These are phyloP conservation scores for Lasioglossum albipes DNA, from an alignment of 1,140 invertebrate species.

Conservation along the genomic window DNA sequence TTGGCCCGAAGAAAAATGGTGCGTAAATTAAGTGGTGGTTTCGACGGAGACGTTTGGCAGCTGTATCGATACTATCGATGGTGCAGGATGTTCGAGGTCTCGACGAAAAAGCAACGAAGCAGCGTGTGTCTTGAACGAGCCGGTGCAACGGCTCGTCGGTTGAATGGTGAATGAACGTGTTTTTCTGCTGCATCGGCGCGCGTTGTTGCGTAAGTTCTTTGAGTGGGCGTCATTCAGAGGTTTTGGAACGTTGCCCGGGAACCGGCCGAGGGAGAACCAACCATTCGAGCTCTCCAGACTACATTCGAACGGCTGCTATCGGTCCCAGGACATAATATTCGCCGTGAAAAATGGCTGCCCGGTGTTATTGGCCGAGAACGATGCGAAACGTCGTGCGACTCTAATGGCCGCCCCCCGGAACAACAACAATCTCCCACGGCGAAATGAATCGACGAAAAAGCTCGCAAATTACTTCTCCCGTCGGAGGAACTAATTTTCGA, in stretches of 20 bases:
- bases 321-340: constrained; percentile 48
- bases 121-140: constrained; percentile 1
- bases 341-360: constrained; percentile 39
- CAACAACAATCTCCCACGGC: neutral
- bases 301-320: constrained; percentile 37
- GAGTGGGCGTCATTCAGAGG: constrained; percentile 55
- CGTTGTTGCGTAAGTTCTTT: constrained; percentile 53
- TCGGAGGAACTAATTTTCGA: neutral
- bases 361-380: constrained; percentile 38
- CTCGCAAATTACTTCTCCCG: neutral
- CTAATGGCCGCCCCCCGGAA: constrained; percentile 8
- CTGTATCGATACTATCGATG: neutral
- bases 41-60: too few relatives aligned
- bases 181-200: constrained; percentile 53
- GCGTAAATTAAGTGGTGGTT: too few relatives aligned
- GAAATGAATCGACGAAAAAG: neutral
- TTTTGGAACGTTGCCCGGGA: constrained; percentile 62
- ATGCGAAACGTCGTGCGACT: constrained; percentile 18
- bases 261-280: neutral
- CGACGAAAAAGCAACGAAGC: neutral
- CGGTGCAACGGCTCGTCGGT: constrained; percentile 22
- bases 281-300: neutral
- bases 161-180: constrained; percentile 55
- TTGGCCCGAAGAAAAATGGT: too few relatives aligned
- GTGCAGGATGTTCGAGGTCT: neutral